Conservation (phyloP, 2,888 invertebrate genomes). For the Agonum fuliginosum region DNA sequence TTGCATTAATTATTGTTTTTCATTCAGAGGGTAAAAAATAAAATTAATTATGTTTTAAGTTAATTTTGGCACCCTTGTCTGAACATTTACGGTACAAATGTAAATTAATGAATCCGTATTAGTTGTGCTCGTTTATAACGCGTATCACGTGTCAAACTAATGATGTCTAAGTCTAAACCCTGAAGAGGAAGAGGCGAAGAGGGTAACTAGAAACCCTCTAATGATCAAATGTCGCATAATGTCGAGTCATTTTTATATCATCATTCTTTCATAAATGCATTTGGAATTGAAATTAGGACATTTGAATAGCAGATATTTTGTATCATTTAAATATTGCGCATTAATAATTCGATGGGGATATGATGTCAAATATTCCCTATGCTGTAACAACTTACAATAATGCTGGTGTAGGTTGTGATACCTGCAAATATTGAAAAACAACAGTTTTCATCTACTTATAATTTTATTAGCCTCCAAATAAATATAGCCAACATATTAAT, state of each 20-base stretch:
- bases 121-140: conserved; percentile 31
- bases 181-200: no score
- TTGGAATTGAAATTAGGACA: no score
- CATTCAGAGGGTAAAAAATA: conserved; percentile 19
- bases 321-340: no score
- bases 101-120: conserved; percentile 33
- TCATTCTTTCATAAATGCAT: conserved; percentile 20
- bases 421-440: no score
- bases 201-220: conserved; percentile 24
- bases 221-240: conserved; percentile 13
- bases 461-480: no score
- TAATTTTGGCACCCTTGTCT: conserved; percentile 4
- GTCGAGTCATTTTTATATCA: conserved; percentile 22
- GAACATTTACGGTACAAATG: conserved; percentile 11
- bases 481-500: no score
- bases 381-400: no score
- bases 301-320: no score
- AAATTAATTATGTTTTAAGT: conserved; percentile 21
- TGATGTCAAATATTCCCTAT: no score
- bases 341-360: no score
- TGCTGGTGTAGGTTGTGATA: no score
- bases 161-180: conserved; percentile 27
- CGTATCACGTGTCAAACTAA: conserved; percentile 14
- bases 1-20: neutral
- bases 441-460: no score